Conservation (phyloP, 2,113 vertebrate genomes). For the Seriola quinqueradiata region DNA sequence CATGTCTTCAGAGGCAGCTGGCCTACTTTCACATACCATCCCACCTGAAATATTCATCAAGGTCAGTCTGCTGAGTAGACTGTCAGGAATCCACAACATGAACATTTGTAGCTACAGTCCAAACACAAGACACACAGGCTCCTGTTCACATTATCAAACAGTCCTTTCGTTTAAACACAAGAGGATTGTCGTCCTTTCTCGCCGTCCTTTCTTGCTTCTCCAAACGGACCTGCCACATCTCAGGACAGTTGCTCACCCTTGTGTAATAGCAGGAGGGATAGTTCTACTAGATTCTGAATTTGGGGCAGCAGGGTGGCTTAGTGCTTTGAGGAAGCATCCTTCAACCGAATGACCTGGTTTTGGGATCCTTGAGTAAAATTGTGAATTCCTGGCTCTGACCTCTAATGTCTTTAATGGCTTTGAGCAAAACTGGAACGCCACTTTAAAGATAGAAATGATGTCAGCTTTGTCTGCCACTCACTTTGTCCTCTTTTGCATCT, state of each 20-base stretch:
- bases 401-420: neutral
- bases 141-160: neutral
- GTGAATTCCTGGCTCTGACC: constrained; percentile 4
- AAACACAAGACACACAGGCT: neutral
- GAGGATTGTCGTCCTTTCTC: neutral
- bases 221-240: constrained; percentile 8
- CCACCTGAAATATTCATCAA: constrained; percentile 83
- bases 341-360: constrained; percentile 59
- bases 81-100: constrained; percentile 26
- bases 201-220: constrained; percentile 3
- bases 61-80: constrained; percentile 59
- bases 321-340: constrained; percentile 38
- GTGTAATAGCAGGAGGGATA: constrained; percentile 30
- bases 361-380: constrained; percentile 17
- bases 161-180: neutral
- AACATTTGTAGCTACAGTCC: neutral
- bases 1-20: constrained; percentile 51
- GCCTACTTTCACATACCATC: constrained; percentile 75
- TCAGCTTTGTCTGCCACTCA: neutral
- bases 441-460: neutral
- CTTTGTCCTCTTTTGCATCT: constrained; percentile 26
- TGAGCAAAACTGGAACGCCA: neutral
- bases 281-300: constrained; percentile 45
- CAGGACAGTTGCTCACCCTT: constrained; percentile 28
- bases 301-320: constrained; percentile 55